These are phyloP conservation scores for Morpho achilles DNA, from an alignment of 2,888 invertebrate genomes.

Conservation along the genomic window DNA sequence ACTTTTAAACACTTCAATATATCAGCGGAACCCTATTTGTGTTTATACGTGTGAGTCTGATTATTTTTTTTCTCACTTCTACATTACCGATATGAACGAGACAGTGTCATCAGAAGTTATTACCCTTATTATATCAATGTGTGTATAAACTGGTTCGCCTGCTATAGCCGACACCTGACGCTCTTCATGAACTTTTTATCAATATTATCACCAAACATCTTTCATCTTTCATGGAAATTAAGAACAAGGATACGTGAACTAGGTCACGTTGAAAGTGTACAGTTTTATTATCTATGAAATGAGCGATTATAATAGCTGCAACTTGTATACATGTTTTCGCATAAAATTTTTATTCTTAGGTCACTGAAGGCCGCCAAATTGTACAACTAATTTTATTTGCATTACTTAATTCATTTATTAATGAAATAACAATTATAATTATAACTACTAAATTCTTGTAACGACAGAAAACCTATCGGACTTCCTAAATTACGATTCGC, in stretches of 20 bases:
- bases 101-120: conserved; percentile 3
- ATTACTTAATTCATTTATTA: too few relatives aligned
- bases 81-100: background rate
- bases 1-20: too few relatives aligned
- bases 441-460: too few relatives aligned
- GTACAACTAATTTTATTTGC: too few relatives aligned
- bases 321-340: background rate
- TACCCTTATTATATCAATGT: conserved; percentile 8
- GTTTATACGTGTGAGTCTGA: too few relatives aligned
- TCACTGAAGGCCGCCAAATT: background rate
- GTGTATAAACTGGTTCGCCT: conserved; percentile 42
- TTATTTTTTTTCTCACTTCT: background rate
- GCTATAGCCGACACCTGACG: conserved; percentile 41
- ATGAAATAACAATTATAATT: too few relatives aligned
- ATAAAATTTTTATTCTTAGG: background rate
- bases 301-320: conserved; percentile 10
- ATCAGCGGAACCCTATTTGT: too few relatives aligned
- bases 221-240: conserved; percentile 40
- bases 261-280: conserved; percentile 38
- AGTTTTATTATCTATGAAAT: conserved; percentile 8
- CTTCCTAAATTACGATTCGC: too few relatives aligned
- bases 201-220: conserved; percentile 38
- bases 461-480: too few relatives aligned
- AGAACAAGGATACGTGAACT: conserved; percentile 51
- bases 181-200: conserved; percentile 29